Evolutionary conservation across 2,888 invertebrate species (phyloP).

Genomic region (Apamea sordens): DNA sequence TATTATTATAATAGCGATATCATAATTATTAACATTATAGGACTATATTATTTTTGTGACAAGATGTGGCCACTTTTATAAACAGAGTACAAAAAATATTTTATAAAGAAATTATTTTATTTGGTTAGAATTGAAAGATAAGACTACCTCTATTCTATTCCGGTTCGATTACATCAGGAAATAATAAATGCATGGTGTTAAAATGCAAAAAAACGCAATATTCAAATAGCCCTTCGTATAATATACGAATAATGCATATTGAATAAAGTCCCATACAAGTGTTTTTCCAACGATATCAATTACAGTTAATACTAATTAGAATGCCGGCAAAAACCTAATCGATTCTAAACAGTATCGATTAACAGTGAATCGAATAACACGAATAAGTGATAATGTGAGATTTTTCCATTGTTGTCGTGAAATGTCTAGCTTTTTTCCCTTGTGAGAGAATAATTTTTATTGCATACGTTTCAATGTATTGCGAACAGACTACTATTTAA

Average conservation of each 20-base stretch:
- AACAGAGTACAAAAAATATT: not conserved
- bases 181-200: constrained; percentile 13
- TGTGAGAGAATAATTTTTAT: constrained; percentile 61
- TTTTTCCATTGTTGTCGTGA: constrained; percentile 61
- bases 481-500: constrained; percentile 20
- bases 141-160: constrained; percentile 2
- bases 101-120: not conserved
- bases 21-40: constrained; percentile 15
- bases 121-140: not conserved
- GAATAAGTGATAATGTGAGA: constrained; percentile 63
- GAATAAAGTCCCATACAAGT: constrained; percentile 43
- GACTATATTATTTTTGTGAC: not conserved
- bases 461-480: constrained; percentile 27
- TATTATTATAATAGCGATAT: constrained; percentile 18
- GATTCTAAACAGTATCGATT: constrained; percentile 72
- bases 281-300: constrained; percentile 57
- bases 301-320: constrained; percentile 65
- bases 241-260: constrained; percentile 57
- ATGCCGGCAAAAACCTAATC: constrained; percentile 64
- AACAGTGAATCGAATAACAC: constrained; percentile 64
- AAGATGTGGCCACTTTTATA: not conserved
- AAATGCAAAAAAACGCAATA: constrained; percentile 52
- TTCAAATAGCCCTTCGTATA: constrained; percentile 49
- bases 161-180: constrained; percentile 5
- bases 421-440: constrained; percentile 45